Evolutionary conservation across 2,888 invertebrate species (phyloP).

Genomic region (Gnatocerus cornutus): DNA sequence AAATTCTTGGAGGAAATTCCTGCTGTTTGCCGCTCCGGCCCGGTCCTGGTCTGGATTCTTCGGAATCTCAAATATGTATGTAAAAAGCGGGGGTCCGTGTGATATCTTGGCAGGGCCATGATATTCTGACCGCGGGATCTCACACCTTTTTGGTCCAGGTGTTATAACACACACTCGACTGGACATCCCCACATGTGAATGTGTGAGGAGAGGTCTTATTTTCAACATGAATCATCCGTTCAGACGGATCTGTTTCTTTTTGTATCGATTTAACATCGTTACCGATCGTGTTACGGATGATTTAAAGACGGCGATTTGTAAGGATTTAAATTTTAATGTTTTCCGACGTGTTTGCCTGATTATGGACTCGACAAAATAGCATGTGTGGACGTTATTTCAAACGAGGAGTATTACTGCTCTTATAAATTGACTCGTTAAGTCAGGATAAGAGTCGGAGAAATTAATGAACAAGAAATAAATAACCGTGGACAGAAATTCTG

Average conservation of each 20-base stretch:
- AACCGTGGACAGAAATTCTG: not conserved
- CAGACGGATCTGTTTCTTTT: constrained; percentile 60
- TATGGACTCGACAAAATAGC: constrained; percentile 50
- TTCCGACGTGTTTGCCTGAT: constrained; percentile 60
- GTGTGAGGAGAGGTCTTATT: constrained; percentile 48
- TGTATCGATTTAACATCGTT: constrained; percentile 67
- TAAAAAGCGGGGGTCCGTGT: constrained; percentile 51
- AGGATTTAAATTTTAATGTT: constrained; percentile 63
- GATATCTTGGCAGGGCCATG: constrained; percentile 49
- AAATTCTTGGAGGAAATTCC: too few relatives aligned
- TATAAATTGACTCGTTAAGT: constrained; percentile 37
- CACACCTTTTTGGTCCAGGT: constrained; percentile 52
- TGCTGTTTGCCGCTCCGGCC: constrained; percentile 23
- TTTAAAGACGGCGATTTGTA: constrained; percentile 65
- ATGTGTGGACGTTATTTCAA: constrained; percentile 43
- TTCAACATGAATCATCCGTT: constrained; percentile 61
- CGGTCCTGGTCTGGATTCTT: constrained; percentile 5
- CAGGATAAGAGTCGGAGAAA: constrained; percentile 5
- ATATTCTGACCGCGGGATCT: constrained; percentile 52
- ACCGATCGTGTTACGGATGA: constrained; percentile 65
- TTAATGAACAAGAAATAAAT: constrained; percentile 2
- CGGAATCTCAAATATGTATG: constrained; percentile 54
- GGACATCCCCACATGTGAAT: constrained; percentile 37
- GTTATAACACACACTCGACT: constrained; percentile 46
- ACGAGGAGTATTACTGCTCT: constrained; percentile 21